phyloP scores from a whole-genome alignment of 1,140 invertebrate species.

The Formica exsecta region DNA sequence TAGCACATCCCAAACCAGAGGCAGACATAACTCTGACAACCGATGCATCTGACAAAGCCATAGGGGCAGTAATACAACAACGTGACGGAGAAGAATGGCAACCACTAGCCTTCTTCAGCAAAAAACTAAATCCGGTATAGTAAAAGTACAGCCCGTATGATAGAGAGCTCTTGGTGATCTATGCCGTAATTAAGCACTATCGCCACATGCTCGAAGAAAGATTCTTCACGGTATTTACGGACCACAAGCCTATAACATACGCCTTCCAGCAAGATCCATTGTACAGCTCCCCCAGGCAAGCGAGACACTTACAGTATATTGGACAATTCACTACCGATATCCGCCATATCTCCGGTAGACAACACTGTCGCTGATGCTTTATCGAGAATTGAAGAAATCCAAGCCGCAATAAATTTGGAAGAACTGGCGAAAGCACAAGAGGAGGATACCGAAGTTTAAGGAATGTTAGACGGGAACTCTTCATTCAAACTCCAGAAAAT shows the following conservation, averaged over 20 bases:
- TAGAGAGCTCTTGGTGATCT: not conserved
- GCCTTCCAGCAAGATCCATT: too few relatives aligned
- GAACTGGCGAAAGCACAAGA: not conserved
- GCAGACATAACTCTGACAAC: slow-evolving; percentile 17
- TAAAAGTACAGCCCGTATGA: slow-evolving; percentile 9
- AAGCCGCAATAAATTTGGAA: not conserved
- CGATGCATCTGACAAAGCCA: slow-evolving; percentile 62
- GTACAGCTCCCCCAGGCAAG: not conserved
- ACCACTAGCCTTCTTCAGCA: slow-evolving; percentile 76
- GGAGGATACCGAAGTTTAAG: not conserved
- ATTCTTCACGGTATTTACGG: too few relatives aligned
- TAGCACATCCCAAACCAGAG: slow-evolving; percentile 16
- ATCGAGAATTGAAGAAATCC: not conserved
- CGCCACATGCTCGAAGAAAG: too few relatives aligned
- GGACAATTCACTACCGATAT: slow-evolving; percentile 9
- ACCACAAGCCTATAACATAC: too few relatives aligned
- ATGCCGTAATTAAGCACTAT: too few relatives aligned
- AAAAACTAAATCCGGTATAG: slow-evolving; percentile 66
- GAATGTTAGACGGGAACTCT: not conserved
- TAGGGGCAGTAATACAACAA: slow-evolving; percentile 69
- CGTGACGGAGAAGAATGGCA: slow-evolving; percentile 54
- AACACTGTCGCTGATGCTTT: not conserved
- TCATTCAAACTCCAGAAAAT: too few relatives aligned
- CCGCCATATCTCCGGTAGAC: not conserved
- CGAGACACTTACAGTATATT: not conserved